Evolutionary conservation across 2,113 vertebrate species (phyloP).

Genomic region (Pipra filicauda): DNA sequence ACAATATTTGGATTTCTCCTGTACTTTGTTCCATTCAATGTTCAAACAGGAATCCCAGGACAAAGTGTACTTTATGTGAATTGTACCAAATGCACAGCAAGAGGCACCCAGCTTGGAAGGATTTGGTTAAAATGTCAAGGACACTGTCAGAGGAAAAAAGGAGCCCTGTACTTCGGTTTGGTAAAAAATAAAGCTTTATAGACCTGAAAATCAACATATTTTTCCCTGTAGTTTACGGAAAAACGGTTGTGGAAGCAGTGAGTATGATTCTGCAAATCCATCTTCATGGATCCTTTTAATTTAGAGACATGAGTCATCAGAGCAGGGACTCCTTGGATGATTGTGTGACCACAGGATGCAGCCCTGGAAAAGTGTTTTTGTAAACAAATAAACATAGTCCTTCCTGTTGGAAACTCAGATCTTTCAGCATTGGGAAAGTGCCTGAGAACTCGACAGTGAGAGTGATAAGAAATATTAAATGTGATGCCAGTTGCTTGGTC

Average conservation of each 20-base stretch:
- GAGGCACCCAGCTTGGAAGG: neutral
- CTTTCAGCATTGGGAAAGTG: neutral
- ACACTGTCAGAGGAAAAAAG: neutral
- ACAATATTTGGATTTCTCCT: conserved; percentile 57
- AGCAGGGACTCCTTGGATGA: neutral
- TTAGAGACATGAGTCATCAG: neutral
- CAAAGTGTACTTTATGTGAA: neutral
- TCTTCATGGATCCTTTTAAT: conserved; percentile 38
- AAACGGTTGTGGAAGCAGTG: neutral
- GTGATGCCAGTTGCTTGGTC: neutral
- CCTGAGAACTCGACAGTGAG: conserved; percentile 35
- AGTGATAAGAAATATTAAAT: neutral
- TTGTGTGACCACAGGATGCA: conserved; percentile 52
- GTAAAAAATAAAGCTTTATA: neutral
- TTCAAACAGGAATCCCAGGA: conserved; percentile 3
- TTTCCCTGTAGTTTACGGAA: neutral
- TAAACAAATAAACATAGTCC: conserved; percentile 63
- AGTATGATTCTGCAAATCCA: neutral
- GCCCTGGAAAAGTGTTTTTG: conserved; percentile 51
- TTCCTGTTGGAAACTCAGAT: conserved; percentile 45
- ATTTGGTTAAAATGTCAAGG: neutral
- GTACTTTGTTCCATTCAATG: conserved; percentile 29
- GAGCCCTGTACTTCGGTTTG: neutral
- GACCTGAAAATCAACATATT: neutral
- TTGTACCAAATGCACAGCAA: neutral